Evolutionary conservation across 2,888 invertebrate species (phyloP).

Genomic region (Uloborus plumipes): DNA sequence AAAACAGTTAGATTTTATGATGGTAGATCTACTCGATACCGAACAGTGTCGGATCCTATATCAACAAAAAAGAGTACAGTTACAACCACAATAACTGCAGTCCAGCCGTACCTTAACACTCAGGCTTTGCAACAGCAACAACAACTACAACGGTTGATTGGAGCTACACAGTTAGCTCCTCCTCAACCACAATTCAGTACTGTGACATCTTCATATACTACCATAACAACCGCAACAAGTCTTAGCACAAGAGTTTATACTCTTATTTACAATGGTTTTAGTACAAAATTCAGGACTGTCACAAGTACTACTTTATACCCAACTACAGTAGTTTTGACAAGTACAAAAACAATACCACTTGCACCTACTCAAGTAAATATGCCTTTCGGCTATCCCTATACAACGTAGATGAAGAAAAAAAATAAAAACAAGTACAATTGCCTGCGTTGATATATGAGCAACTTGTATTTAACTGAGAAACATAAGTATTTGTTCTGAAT

Average conservation of each 20-base stretch:
- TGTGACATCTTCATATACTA: constrained; percentile 64
- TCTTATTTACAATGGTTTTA: constrained; percentile 68
- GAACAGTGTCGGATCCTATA: constrained; percentile 66
- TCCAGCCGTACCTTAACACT: constrained; percentile 65
- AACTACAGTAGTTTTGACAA: constrained; percentile 64
- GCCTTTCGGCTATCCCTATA: constrained; percentile 51
- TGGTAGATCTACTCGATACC: constrained; percentile 66
- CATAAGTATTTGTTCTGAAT: too few relatives aligned
- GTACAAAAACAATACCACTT: constrained; percentile 57
- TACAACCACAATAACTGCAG: constrained; percentile 65
- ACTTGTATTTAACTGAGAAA: too few relatives aligned
- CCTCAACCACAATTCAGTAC: constrained; percentile 63
- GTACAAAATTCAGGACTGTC: constrained; percentile 67
- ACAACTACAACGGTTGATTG: constrained; percentile 65
- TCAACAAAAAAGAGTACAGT: constrained; percentile 65
- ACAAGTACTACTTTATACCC: constrained; percentile 66
- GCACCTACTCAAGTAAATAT: constrained; percentile 43
- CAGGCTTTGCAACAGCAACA: constrained; percentile 64
- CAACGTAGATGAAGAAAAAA: constrained; percentile 9
- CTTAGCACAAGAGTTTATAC: constrained; percentile 67
- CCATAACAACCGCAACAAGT: constrained; percentile 64
- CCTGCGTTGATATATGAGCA: too few relatives aligned
- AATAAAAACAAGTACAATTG: not conserved
- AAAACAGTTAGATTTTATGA: constrained; percentile 67
- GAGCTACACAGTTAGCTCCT: constrained; percentile 66